These are phyloP conservation scores for Dromiciops gliroides DNA, from an alignment of 2,113 vertebrate species.

Conservation along the genomic window DNA sequence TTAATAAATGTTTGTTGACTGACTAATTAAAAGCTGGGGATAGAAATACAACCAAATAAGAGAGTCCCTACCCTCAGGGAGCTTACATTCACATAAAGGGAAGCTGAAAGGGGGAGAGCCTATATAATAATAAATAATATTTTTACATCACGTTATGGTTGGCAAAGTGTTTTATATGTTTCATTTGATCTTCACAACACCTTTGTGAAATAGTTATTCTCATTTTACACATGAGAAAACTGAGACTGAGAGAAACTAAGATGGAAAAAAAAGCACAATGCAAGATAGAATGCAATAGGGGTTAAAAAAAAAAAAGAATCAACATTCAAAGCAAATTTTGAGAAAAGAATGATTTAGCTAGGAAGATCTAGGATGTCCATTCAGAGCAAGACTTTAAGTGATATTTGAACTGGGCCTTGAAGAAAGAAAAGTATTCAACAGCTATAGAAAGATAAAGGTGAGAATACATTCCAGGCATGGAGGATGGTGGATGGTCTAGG, in stretches of 20 bases:
- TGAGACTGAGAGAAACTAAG: background rate
- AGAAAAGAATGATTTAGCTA: background rate
- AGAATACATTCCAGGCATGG: background rate
- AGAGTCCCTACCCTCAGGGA: background rate
- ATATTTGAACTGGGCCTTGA: background rate
- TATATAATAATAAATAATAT: background rate
- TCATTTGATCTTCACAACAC: background rate
- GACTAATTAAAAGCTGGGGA: background rate
- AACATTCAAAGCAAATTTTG: background rate
- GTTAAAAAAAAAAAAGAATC: background rate
- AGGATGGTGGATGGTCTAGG: background rate
- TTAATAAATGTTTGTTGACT: background rate
- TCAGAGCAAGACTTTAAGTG: background rate
- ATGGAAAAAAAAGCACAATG: background rate
- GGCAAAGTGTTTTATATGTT: background rate
- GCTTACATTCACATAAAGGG: background rate
- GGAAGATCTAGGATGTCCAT: background rate
- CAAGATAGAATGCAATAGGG: background rate
- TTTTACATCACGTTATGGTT: background rate
- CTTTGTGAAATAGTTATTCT: background rate
- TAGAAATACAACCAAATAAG: background rate
- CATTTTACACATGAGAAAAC: background rate
- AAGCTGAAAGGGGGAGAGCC: background rate
- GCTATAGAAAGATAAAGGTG: background rate
- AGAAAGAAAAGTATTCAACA: background rate